A percentile compares a stretch with the other conserved stretches of the same genome.
These are phyloP conservation scores for Petrolisthes cinctipes DNA, from an alignment of 2,888 invertebrate genomes.

Conservation along the genomic window DNA sequence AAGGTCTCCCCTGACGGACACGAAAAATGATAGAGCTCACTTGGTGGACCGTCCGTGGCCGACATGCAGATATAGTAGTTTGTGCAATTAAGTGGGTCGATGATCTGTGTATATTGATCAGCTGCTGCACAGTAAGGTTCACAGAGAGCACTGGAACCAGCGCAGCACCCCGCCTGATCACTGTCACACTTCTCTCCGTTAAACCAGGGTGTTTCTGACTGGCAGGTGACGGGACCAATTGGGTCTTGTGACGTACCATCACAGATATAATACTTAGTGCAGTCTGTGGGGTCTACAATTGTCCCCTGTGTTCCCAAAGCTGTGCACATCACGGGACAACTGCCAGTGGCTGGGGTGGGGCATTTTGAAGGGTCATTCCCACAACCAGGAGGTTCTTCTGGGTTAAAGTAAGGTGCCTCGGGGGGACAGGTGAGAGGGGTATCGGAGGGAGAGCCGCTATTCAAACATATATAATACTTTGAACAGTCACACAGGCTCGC, in stretches of 20 bases:
- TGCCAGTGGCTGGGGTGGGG: neutral
- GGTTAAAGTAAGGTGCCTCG: neutral
- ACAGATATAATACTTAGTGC: neutral
- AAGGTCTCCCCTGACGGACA: constrained; percentile 15
- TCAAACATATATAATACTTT: neutral
- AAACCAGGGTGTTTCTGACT: neutral
- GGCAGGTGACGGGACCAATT: neutral
- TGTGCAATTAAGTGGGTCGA: constrained; percentile 68
- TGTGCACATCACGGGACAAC: no score
- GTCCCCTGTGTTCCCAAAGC: neutral
- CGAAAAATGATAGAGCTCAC: neutral
- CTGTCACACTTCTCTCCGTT: neutral
- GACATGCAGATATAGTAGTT: constrained; percentile 68
- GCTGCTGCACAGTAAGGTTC: neutral
- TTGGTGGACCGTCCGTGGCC: constrained; percentile 63
- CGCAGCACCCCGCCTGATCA: neutral
- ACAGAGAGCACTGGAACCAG: neutral
- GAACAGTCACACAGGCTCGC: neutral
- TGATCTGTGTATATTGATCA: neutral
- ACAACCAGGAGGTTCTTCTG: neutral
- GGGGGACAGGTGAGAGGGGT: neutral
- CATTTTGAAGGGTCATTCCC: neutral
- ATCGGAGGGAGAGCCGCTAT: neutral
- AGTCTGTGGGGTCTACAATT: neutral
- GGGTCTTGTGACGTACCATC: neutral